Conservation (phyloP, 2,888 invertebrate genomes). For the Meteorus colon region DNA sequence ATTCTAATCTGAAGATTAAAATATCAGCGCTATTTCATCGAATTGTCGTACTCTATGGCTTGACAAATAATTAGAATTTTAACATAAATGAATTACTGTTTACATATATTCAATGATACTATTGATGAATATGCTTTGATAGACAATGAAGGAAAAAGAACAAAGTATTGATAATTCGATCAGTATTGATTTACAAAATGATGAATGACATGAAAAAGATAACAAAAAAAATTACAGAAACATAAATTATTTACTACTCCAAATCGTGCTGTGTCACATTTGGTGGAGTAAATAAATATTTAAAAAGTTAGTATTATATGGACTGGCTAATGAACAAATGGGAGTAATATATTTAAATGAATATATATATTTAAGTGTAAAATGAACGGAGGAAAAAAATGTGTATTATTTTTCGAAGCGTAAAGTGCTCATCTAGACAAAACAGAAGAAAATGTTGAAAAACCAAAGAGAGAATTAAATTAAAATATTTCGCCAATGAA, state of each 20-base stretch:
- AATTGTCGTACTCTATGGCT: conserved; percentile 74
- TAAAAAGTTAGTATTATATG: conserved; percentile 37
- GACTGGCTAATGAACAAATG: background rate
- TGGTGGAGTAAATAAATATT: background rate
- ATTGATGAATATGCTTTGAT: conserved; percentile 4
- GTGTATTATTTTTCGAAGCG: conserved; percentile 54
- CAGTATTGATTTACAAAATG: conserved; percentile 1
- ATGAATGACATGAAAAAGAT: background rate
- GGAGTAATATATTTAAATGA: conserved; percentile 19
- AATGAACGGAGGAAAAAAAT: conserved; percentile 49
- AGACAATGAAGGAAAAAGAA: conserved; percentile 10
- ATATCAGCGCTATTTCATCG: conserved; percentile 76
- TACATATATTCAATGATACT: conserved; percentile 4
- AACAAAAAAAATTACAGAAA: background rate
- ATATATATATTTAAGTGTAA: conserved; percentile 23
- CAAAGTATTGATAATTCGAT: conserved; percentile 17
- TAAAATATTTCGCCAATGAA: conserved; percentile 11
- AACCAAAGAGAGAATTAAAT: background rate
- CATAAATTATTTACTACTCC: background rate
- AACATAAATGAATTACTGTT: conserved; percentile 7
- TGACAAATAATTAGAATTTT: conserved; percentile 62
- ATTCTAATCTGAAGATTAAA: conserved; percentile 75
- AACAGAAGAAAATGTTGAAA: conserved; percentile 29
- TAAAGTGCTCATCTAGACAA: conserved; percentile 40
- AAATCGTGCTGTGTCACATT: background rate